Percentiles rank a stretch among this genome's conserved stretches.
Evolutionary conservation across 1,140 invertebrate species (phyloP).

Genomic region (Wiebesia pumilae): DNA sequence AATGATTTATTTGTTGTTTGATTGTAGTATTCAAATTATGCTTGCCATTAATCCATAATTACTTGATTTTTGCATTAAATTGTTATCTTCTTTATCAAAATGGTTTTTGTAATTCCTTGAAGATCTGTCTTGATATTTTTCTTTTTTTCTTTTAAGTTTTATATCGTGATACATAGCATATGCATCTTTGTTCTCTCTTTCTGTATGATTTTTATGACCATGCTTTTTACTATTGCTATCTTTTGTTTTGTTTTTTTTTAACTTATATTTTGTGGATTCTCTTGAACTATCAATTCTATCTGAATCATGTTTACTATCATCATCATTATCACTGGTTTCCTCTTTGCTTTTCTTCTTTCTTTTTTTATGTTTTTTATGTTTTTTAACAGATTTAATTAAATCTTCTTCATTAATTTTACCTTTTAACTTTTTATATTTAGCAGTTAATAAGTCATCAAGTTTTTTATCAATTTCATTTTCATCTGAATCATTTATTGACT

Average conservation of each 20-base stretch:
- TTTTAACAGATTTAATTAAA: conserved; percentile 67
- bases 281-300: conserved; percentile 46
- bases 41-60: conserved; percentile 71
- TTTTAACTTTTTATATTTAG: conserved; percentile 71
- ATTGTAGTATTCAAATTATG: neutral
- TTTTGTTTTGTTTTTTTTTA: conserved; percentile 29
- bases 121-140: conserved; percentile 41
- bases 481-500: conserved; percentile 73
- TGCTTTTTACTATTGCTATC: conserved; percentile 13
- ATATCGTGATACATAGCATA: neutral
- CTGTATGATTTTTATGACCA: conserved; percentile 6
- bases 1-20: neutral
- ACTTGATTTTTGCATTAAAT: conserved; percentile 43
- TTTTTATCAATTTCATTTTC: conserved; percentile 65
- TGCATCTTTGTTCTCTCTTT: conserved; percentile 1
- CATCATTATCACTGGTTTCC: conserved; percentile 52
- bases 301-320: conserved; percentile 47
- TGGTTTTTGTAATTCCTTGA: conserved; percentile 21
- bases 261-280: conserved; percentile 18
- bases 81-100: conserved; percentile 20
- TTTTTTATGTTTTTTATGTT: conserved; percentile 61
- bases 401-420: conserved; percentile 65
- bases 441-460: conserved; percentile 67
- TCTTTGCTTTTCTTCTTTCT: conserved; percentile 55
- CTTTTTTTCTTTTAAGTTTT: conserved; percentile 6